phyloP scores from a whole-genome alignment of 2,888 invertebrate genomes.

The Drosophila fungiperda region DNA sequence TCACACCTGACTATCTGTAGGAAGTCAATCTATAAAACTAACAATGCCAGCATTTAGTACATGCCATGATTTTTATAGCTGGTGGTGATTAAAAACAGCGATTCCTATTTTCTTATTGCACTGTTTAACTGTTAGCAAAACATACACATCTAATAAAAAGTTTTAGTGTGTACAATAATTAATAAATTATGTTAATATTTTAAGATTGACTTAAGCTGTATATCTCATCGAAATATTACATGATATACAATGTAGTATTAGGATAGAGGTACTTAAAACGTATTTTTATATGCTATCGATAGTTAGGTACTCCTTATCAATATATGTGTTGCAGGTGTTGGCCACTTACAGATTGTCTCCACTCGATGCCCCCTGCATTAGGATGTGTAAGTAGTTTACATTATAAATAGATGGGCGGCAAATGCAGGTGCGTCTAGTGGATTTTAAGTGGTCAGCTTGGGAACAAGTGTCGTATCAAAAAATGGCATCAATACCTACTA shows the following conservation, averaged over 20 bases:
- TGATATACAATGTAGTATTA: conserved; percentile 2
- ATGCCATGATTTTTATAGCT: conserved; percentile 34
- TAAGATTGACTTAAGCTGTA: neutral
- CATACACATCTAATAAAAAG: neutral
- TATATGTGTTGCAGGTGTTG: conserved; percentile 56
- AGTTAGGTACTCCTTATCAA: conserved; percentile 19
- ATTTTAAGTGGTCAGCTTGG: conserved; percentile 3
- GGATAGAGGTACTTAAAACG: conserved; percentile 12
- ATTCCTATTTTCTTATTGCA: neutral
- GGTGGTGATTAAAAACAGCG: neutral
- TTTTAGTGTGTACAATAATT: neutral
- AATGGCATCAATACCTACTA: conserved; percentile 59
- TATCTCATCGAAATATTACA: conserved; percentile 7
- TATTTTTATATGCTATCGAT: conserved; percentile 25
- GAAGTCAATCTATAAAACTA: conserved; percentile 17
- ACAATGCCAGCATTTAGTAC: conserved; percentile 37
- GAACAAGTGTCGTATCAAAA: neutral
- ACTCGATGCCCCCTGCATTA: conserved; percentile 49
- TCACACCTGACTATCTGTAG: conserved; percentile 23
- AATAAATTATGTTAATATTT: neutral
- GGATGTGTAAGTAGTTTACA: conserved; percentile 8
- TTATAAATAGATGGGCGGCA: conserved; percentile 57
- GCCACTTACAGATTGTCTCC: conserved; percentile 46
- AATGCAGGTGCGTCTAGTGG: conserved; percentile 9
- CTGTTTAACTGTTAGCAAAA: neutral